These are phyloP conservation scores for Eciton burchellii DNA, from an alignment of 1,140 invertebrate genomes.

Conservation along the genomic window DNA sequence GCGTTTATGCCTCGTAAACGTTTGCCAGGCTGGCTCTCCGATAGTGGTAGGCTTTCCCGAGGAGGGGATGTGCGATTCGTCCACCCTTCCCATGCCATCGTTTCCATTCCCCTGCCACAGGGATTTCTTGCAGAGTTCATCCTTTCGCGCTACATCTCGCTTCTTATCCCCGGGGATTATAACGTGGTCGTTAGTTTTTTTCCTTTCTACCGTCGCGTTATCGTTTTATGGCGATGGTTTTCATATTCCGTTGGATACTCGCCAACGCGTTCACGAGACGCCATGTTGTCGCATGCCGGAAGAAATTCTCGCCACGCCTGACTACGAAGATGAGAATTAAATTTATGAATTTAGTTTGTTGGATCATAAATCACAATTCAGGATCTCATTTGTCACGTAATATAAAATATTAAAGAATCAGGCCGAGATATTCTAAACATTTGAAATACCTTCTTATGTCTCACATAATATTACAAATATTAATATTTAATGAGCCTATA, in stretches of 20 bases:
- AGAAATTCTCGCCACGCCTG: neutral
- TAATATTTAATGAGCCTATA: too few relatives aligned
- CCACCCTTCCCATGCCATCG: slow-evolving; percentile 16
- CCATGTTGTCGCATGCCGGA: slow-evolving; percentile 37
- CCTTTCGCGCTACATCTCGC: slow-evolving; percentile 31
- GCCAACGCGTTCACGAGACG: slow-evolving; percentile 35
- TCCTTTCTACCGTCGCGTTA: neutral
- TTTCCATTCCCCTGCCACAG: slow-evolving; percentile 41
- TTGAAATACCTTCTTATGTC: too few relatives aligned
- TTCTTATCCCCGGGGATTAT: slow-evolving; percentile 52
- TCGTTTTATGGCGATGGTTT: slow-evolving; percentile 29
- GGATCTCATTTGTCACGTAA: too few relatives aligned
- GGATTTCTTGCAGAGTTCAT: slow-evolving; percentile 45
- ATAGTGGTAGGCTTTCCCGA: slow-evolving; percentile 37
- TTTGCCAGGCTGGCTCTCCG: slow-evolving; percentile 64
- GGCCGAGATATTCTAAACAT: too few relatives aligned
- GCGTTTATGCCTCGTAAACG: slow-evolving; percentile 84
- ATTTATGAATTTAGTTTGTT: too few relatives aligned
- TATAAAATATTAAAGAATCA: too few relatives aligned
- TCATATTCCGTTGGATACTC: slow-evolving; percentile 36
- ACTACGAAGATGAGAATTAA: neutral
- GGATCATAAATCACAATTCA: too few relatives aligned
- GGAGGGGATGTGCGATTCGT: slow-evolving; percentile 28
- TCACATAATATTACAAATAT: too few relatives aligned
- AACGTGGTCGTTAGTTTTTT: slow-evolving; percentile 59